A percentile compares a stretch with the other conserved stretches of the same genome.
Conservation (phyloP, 2,113 vertebrate genomes). For the Cynopterus brachyotis region DNA sequence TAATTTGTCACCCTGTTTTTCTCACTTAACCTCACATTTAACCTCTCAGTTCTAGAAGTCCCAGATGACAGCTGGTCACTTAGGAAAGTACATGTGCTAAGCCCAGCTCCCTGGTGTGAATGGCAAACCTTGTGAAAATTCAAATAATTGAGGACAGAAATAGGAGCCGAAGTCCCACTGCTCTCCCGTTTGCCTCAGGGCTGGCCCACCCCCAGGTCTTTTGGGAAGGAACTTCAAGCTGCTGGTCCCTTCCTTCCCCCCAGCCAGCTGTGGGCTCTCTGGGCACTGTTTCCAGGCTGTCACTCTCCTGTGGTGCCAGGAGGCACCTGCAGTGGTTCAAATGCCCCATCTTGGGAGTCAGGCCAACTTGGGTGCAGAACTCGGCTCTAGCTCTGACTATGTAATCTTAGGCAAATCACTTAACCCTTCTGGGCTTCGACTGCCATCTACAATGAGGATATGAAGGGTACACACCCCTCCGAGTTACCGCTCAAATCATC, state of each 20-base stretch:
- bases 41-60: neutral
- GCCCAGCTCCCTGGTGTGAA: neutral
- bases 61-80: neutral
- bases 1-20: neutral
- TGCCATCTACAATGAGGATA: neutral
- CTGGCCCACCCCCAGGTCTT: neutral
- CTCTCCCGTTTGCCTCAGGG: neutral
- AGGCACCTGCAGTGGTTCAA: too few species aligned
- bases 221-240: neutral
- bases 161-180: neutral
- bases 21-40: neutral
- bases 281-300: neutral
- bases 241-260: neutral
- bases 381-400: neutral
- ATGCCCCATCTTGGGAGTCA: neutral
- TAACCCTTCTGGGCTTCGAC: neutral
- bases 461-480: neutral
- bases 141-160: neutral
- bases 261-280: neutral
- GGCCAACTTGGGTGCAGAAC: neutral
- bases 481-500: neutral
- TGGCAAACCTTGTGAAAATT: slow-evolving; percentile 11
- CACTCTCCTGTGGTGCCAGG: fast-evolving
- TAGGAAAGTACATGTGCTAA: neutral
- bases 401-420: neutral